Evolutionary conservation across 1,140 invertebrate species (phyloP), one percentile per base, ranked within the genome.

Genomic region (Panagrolaimus sp.): DNA sequence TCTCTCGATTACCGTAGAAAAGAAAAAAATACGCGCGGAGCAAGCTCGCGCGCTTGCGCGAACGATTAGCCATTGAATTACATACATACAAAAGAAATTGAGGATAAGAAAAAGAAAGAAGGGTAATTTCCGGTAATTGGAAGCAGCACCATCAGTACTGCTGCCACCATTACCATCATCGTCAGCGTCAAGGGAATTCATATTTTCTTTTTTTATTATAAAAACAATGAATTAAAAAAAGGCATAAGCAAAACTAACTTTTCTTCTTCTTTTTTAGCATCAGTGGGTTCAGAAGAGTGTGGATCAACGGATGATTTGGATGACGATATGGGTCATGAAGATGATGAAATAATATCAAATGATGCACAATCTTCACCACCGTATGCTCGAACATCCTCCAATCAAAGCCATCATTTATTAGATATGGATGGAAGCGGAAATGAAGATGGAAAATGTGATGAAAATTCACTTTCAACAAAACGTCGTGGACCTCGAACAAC

Each of bases 401-500:
- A 38, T 38, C 31, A 38, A 38, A 38, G 31, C 7, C 31, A 38
- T 38, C 31, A 38, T 7, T 38, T 38, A 7, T 38, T 38, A 38
- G 31, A 38, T 4, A 2, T 38, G 2, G 31, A 38, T 38, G 31
- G 31, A 38, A 38, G 31, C 7, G 31, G 31, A 38, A 38, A 38
- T 38, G 31, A 38, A 38, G 31, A 38, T 38, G 31, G 31, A 38
- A 65, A 27, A 5, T 45, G 45, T 13, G 68, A 74, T 66, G 42
- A 67, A 38, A 69, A 53, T 47, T 13, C 45, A 23, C 47, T 48
- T 16, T 25, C 48, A 27, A 62, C 92, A 69, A 98, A 98, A 85
- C 86, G 95, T 83, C 86, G 95, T 64, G 95, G 96, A 0, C 96
- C 96, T 3, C 87, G 96, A 68, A 98, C 96, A 31, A 98, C 96